Base-by-base conservation (phyloP, 2,113 vertebrate genomes). In the Pseudorhombus dupliciocellatus region DNA sequence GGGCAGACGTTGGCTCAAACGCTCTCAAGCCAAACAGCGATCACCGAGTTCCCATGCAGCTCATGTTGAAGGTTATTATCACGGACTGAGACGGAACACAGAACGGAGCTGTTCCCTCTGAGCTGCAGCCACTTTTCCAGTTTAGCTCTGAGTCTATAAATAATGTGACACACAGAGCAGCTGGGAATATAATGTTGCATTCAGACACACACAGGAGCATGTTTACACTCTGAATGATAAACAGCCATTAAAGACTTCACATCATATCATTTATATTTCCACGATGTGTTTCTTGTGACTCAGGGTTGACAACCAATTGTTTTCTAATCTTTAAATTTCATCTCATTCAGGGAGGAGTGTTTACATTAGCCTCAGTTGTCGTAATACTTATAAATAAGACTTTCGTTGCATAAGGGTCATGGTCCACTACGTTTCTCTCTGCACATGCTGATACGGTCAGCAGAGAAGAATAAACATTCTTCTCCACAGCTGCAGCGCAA, bases 141-240 rank as follows among this genome's bases (percentile, higher is more conserved):
- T 75, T 81, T 62, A 80, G 52, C 58, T 42, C 42, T 0, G 8
- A 24, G 57, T 87, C 80, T 90, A 90, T 88, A 86, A 87, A 87
- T 90, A 90, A 73, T 66, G 59, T 58, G 69, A 72, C 73, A 70
- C 60, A 65, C 22, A 14, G 76, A 84, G 48, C 85, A 85, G 74
- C 84, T 86, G 78, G 40, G 64, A 73, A 72, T 65, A 75, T 56
- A 81, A 50, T 68, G 75, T 51, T 46, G 56, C 61, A 48, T 69
- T 42, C 52, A 61, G 22, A 80, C 16, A 81, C 22, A 68, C 44
- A 48, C 46, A 50, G 76, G 66, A 74, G 15, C 16, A n/a, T 21
- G 30, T 68, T 50, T 25, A 48, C 10, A 53, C 40, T 4, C 37
- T 58, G 25, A 53, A 51, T 58, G 15, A 54, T 55, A 4, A 11